Evolutionary conservation across 2,113 vertebrate genomes (phyloP), one percentile per base, ranked within the genome.

Genomic region (Phodopus roborovskii): DNA sequence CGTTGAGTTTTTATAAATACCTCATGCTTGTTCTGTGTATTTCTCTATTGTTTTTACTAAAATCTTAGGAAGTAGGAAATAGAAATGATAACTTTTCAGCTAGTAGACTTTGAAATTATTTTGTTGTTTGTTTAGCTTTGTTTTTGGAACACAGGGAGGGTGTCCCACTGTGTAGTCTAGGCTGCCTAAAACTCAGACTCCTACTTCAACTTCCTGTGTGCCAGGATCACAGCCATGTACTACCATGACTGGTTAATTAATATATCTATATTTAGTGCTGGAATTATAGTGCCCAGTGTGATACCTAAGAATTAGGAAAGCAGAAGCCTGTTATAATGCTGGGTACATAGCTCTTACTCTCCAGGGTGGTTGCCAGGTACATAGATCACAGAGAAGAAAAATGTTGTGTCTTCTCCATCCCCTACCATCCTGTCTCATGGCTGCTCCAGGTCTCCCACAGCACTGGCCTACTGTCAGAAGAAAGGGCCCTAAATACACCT

Each of bases 61-160:
- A 91, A 93, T 84, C 17, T 93, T 53, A 71, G 20, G n/a, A 93
- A 87, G 26, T 56, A 60, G 13, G 30, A 2, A 82, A 9, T 91
- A 92, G n/a, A 83, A 20, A 83, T 87, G 39, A 16, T 64, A 64
- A 64, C 22, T 82, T 93, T 77, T 96, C 42, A 92, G 0, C 62
- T 92, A 94, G 24, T 68, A 82, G 82, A 77, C 82, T 88, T 91
- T 94, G 11, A 90, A 92, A 95, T 79, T 20, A 48, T 71, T 71
- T 87, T 50, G 30, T n/a, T 81, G 16, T 62, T 84, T 62, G 12
- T 62, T 62, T 83, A 62, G 53, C 53, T 82, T 60, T 82, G 16
- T n/a, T 87, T 50, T 50, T 11, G 42, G 45, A 39, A 19, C 50
- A 58, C 10, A 24, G 10, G 62, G n/a, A 36, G 10, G 0, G 0